Base-by-base conservation (phyloP, 35 echinoderm and acorn worm genomes). In the Ophiothrix spiculata region DNA sequence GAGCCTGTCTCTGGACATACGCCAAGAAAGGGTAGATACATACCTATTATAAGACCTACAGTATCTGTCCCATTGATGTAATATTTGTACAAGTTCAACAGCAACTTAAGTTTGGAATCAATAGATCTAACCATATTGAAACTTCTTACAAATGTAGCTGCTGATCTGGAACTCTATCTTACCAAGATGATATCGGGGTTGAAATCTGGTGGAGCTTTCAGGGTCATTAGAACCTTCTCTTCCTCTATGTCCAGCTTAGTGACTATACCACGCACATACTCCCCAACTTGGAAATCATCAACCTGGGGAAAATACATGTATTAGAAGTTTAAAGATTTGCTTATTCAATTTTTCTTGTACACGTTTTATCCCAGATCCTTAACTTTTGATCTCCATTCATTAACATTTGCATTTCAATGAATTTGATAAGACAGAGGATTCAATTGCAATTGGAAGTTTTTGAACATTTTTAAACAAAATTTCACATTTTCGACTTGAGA, bases 221-320 rank as follows among this genome's bases (percentile, higher is more conserved):
- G 81, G 12, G 90, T 88, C 32, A 97, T 36, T 38, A 97, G 89
- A 32, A 97, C 90, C 75, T 97, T 97, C 81, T 90, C 86, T n/a
- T 97, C 91, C 73, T 29, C 83, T 45, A 87, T 45, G 36, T 91
- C 89, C 64, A 92, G 73, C 75, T 97, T 97, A 35, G 83, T 81
- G 17, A 97, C 90, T 80, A 83, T 39, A 32, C 90, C 83, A 74
- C 95, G 80, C 15, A 97, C 85, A 28, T 93, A 39, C 45, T 93
- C 91, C 15, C 84, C 88, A n/a, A 75, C 84, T 0, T 77, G 40
- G 49, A 93, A 93, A 56, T 97, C 91, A 16, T 75, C 75, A 31
- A 97, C 38, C 38, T 86, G 78, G 0, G 84, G n/a, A n/a, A n/a
- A n/a, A n/a, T n/a, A n/a, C n/a, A n/a, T n/a, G n/a, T n/a, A n/a